Base-by-base conservation (phyloP, 2,797 vertebrate genomes). In the Galago senegalensis region DNA sequence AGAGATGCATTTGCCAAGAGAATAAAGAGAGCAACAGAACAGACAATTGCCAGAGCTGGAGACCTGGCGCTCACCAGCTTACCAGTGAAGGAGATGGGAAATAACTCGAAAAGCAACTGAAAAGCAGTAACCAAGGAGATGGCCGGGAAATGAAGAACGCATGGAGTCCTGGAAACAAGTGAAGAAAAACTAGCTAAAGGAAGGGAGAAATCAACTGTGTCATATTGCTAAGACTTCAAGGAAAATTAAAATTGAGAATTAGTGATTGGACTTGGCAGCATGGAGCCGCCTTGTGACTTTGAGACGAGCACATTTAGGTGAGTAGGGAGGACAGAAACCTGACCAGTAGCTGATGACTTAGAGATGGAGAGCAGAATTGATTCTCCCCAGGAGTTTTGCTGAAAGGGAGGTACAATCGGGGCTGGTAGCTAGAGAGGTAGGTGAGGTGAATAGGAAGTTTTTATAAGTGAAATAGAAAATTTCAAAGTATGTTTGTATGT, bases 241-340 rank as follows among this genome's bases (percentile, higher is more conserved):
- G 67, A 60, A 76, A 76, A 75, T 69, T 16, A 87, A 40, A 82
- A 63, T 67, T 87, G 65, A 86, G 56, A 43, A 94, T 72, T 65
- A 77, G n/a, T 17, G 2, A 49, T 75, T 37, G 5, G 34, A 87
- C 37, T 87, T 60, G 67, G 25, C 1, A n/a, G 49, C 27, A 29
- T 27, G 4, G 7, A 14, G 31, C 17, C 40, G 17, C 53, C n/a
- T 81, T 87, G 4, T 61, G 67, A 77, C 10, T 40, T 70, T 76
- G 77, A 76, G 61, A 91, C 81, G 31, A 88, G 4, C 20, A 61
- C 49, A 49, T 61, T 53, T 29, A 53, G 53, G 58, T 7, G 34
- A 31, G 18, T n/a, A 3, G 7, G 75, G 21, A 31, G 29, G 69
- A 7, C 5, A 34, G 76, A 94, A 87, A 60, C 20, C n/a, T 69